Evolutionary conservation across 92 coral and sea anemone species (phyloP).

Genomic region (Micromussa lordhowensis): DNA sequence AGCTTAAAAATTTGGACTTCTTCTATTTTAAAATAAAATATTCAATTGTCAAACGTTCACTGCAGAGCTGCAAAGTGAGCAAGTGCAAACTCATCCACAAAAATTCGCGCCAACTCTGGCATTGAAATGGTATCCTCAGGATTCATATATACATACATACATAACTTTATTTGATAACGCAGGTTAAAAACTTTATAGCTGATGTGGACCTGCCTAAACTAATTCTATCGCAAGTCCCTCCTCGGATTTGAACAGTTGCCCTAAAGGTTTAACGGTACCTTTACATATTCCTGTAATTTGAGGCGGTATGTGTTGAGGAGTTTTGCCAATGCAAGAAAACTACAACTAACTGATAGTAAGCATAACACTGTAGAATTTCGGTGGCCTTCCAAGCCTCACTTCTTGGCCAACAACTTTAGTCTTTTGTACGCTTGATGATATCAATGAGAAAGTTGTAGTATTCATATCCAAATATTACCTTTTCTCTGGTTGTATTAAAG

Average conservation of each 20-base stretch:
- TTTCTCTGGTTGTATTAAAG: not conserved
- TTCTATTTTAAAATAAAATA: too few species aligned
- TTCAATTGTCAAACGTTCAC: too few species aligned
- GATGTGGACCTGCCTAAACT: too few species aligned
- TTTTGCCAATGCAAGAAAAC: not conserved
- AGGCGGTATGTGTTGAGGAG: not conserved
- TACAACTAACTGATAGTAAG: not conserved
- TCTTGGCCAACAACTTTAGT: not conserved
- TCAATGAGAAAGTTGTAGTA: too few species aligned
- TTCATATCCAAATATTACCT: constrained; percentile 12
- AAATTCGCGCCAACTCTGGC: too few species aligned
- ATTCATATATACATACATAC: too few species aligned
- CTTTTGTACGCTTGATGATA: not conserved
- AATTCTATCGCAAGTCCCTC: not conserved
- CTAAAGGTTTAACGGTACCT: not conserved
- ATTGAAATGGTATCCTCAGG: too few species aligned
- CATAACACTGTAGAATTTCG: not conserved
- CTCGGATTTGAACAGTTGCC: not conserved
- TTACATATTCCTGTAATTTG: not conserved
- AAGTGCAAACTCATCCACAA: too few species aligned
- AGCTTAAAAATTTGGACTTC: too few species aligned
- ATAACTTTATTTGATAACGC: too few species aligned
- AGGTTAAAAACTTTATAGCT: too few species aligned
- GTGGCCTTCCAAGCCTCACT: not conserved
- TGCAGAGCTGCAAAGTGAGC: too few species aligned